Evolutionary conservation across 2,797 vertebrate species (phyloP), one percentile per base, ranked within the genome.

Genomic region (Amazona ochrocephala): DNA sequence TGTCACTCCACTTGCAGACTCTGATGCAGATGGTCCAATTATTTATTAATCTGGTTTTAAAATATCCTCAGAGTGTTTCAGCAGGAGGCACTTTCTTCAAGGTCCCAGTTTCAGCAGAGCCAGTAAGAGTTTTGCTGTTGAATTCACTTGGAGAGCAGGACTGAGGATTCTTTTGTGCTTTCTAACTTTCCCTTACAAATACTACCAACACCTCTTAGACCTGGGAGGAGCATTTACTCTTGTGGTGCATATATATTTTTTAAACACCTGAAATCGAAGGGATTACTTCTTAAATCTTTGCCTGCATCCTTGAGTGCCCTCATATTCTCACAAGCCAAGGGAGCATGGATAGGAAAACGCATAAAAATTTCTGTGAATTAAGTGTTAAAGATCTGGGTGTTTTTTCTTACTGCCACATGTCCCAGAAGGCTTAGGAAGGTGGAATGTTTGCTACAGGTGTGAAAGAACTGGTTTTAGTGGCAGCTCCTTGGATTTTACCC

Each of bases 21-120:
- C 53, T 84, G 87, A 90, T 96, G 90, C 95, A 96, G 94, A 96
- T 96, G 94, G 93, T 91, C 67, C 80, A 89, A 91, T 96, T 94
- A 96, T 96, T 97, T 96, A 96, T 96, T 97, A 96, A 95, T 95
- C 72, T 91, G 56, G 45, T 95, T 96, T 94, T 92, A 91, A 96
- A 96, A 94, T 93, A 94, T 79, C 83, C 44, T 90, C 67, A 82
- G 85, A 78, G 32, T 42, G n/a, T 90, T 96, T 94, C 94, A 90
- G 85, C 77, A 82, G 80, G 64, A 94, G 89, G 94, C 39, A 67
- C 70, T 94, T 94, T 76, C 85, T 91, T 94, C 86, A 94, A 84
- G 87, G 77, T 95, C 94, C 87, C 64, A 61, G 51, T 94, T 94
- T 70, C 94, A 95, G n/a, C 60, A 87, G 27, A 88, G 64, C 88